Base-by-base conservation (phyloP, 2,113 vertebrate genomes). In the Clinocottus analis region DNA sequence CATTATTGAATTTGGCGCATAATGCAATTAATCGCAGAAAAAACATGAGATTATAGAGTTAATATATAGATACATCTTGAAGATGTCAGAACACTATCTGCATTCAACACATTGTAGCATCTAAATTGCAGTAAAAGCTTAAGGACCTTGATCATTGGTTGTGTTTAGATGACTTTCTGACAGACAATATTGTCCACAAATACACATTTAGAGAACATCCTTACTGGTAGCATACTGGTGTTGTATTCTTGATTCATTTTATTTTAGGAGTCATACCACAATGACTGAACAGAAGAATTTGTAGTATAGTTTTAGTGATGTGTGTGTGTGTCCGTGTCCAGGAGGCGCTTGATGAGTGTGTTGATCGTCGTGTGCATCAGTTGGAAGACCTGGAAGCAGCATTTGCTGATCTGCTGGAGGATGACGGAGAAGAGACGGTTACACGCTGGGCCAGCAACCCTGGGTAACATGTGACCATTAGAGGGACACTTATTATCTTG, bases 351-450 rank as follows among this genome's bases (percentile, higher is more conserved):
- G 75, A 93, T 31, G 96, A 98, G 84, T 96, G 97, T 86, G 97
- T 98, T 19, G 97, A 97, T 86, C 91, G 77, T 59, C 96, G 97
- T 13, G 89, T 95, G 1, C 96, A 72, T 80, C 98, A 99, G 68
- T 89, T 99, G 43, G 98, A 99, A 92, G 97, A 99, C 69, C 93
- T 99, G 73, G 98, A 99, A 92, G 96, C 96, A 25, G 93, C 95
- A 0, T 99, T 99, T 85, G 97, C 96, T 5, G 98, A 99, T 79
- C 91, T 99, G 25, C 94, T 98, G 63, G 98, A 99, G 41, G 95
- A 90, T 9, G 98, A 99, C 70, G 85, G 94, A 1, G 96, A 97
- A 19, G 96, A 96, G 88, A 95, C 94, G 0, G 37, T 98, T 0
- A 82, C 90, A 25, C 96, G 95, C 87, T 97, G 95, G 96, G 95